A percentile compares a stretch with the other conserved stretches of the same genome.
phyloP scores from a whole-genome alignment of 2,888 invertebrate species.

The Carcina quercana region DNA sequence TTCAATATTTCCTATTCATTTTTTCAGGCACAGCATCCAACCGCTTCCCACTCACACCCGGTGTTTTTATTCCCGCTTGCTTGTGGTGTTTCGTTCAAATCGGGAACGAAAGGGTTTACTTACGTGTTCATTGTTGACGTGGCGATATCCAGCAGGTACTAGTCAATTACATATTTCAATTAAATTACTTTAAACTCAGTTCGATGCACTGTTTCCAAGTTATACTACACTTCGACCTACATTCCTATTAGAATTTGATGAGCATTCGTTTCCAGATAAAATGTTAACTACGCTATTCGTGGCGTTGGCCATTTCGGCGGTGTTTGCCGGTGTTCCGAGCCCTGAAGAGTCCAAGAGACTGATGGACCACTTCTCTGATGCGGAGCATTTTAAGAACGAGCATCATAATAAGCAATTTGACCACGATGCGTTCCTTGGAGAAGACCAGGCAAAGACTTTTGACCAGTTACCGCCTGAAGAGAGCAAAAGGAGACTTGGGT shows the following conservation, averaged over 20 bases:
- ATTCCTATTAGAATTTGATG: constrained; percentile 1
- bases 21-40: background rate
- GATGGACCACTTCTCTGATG: constrained; percentile 81
- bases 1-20: no score
- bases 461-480: constrained; percentile 96
- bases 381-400: constrained; percentile 85
- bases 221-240: constrained; percentile 3
- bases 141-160: constrained; percentile 32
- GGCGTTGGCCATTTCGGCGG: constrained; percentile 50
- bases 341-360: constrained; percentile 80
- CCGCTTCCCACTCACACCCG: constrained; percentile 1
- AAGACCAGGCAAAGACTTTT: constrained; percentile 93
- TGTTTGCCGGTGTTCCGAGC: constrained; percentile 78
- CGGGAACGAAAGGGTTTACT: constrained; percentile 51
- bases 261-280: constrained; percentile 24
- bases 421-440: constrained; percentile 97
- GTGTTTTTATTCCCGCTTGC: constrained; percentile 19
- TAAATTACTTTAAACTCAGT: constrained; percentile 2
- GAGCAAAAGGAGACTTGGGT: constrained; percentile 91
- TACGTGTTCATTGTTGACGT: constrained; percentile 48
- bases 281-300: constrained; percentile 55
- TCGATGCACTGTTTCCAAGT: background rate
- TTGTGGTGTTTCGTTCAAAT: constrained; percentile 31
- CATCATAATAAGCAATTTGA: constrained; percentile 94
- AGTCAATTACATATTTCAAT: constrained; percentile 14